Base-by-base conservation (phyloP, 2,797 vertebrate species). In the Cheracebus regulus region DNA sequence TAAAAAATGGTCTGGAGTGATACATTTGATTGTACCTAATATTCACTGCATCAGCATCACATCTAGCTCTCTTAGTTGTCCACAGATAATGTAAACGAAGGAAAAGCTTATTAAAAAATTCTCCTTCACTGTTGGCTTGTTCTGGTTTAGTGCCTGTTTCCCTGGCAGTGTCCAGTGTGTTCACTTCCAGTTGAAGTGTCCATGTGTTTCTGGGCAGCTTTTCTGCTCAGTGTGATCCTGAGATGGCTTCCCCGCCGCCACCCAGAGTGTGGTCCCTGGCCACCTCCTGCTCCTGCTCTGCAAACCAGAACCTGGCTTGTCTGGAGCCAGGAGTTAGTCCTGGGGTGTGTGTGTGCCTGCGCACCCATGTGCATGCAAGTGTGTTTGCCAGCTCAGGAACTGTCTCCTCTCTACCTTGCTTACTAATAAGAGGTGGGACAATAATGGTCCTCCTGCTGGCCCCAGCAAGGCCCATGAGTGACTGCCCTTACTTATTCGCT, bases 201-300 rank as follows among this genome's bases (percentile, higher is more conserved):
- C 96, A 90, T 88, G 93, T 98, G 96, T 96, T 95, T 89, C 88
- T 97, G 97, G 84, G 97, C 97, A 97, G 86, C 79, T 72, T 79
- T 95, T 94, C 95, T 98, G 97, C 97, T 96, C 97, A 96, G 50
- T 36, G 64, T 97, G 95, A 90, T 95, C 97, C 98, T 98, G 97
- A 98, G 96, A 97, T 97, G 97, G 97, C 97, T 96, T 91, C 84
- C 84, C 79, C 61, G 41, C 91, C 50, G 1, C 97, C 98, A 93
- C 98, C 97, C 96, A 96, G 97, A 98, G 97, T 97, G 98, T 97
- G 97, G 97, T 95, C 97, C 36, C 90, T 97, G 97, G 96, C 98
- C 97, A 4, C 97, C 98, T 98, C 97, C 98, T 98, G 94, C 98
- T 97, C 97, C 98, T 97, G 97, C 94, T 97, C 97, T 72, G 12